These are phyloP conservation scores for Megathymus violae DNA, from an alignment of 1,140 invertebrate species.

Conservation along the genomic window DNA sequence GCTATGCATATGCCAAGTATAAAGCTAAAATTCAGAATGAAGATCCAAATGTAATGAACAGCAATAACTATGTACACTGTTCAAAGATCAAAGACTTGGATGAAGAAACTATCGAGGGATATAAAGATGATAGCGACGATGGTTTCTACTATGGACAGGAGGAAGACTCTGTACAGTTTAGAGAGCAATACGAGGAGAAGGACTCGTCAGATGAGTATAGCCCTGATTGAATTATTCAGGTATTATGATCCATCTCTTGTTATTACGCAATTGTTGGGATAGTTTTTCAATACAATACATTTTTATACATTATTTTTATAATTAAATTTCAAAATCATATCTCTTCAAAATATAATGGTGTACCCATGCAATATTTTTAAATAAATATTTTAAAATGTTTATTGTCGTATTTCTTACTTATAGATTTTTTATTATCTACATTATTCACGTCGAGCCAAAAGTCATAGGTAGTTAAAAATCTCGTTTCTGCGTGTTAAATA, in stretches of 20 bases:
- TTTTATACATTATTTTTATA: not conserved
- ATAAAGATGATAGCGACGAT: conserved; percentile 75
- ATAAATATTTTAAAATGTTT: too few relatives aligned
- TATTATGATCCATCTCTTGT: not conserved
- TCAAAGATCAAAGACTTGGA: conserved; percentile 54
- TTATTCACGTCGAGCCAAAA: too few relatives aligned
- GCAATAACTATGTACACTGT: conserved; percentile 51
- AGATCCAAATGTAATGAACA: conserved; percentile 46
- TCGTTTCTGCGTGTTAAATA: too few relatives aligned
- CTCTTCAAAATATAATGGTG: too few relatives aligned
- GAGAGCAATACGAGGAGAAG: conserved; percentile 56
- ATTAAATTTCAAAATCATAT: too few relatives aligned
- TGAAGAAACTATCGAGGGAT: conserved; percentile 55
- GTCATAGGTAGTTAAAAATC: too few relatives aligned
- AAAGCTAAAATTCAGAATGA: conserved; percentile 66
- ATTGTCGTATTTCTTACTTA: too few relatives aligned
- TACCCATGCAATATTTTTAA: too few relatives aligned
- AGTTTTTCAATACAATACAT: conserved; percentile 5
- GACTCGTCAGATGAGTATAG: conserved; percentile 56
- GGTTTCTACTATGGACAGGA: conserved; percentile 77
- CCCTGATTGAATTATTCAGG: conserved; percentile 51
- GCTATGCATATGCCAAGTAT: conserved; percentile 75
- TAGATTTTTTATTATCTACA: too few relatives aligned
- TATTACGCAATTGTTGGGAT: not conserved
- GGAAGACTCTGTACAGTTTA: conserved; percentile 68